A percentile compares a stretch with the other conserved stretches of the same genome.
Conservation (phyloP, 1,140 invertebrate genomes). For the Lordiphosa mommai region DNA sequence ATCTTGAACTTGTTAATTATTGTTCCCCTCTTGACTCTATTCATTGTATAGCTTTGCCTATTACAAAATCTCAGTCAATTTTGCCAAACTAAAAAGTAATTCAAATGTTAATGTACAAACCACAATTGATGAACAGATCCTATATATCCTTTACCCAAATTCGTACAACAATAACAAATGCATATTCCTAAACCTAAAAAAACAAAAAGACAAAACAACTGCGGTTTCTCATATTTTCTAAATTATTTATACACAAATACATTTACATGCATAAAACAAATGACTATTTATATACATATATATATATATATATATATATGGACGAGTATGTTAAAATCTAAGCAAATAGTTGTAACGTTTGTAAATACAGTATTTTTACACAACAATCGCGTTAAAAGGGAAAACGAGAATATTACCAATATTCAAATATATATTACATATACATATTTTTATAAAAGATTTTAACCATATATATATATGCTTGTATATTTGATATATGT, state of each 20-base stretch:
- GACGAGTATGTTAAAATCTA: conserved; percentile 48
- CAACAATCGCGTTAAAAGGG: conserved; percentile 34
- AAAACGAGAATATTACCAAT: conserved; percentile 42
- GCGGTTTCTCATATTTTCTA: conserved; percentile 76
- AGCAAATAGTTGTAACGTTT: conserved; percentile 68
- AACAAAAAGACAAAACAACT: conserved; percentile 64
- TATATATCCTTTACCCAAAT: conserved; percentile 63
- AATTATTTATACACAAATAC: conserved; percentile 58
- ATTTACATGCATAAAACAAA: conserved; percentile 47
- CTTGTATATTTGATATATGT: conserved; percentile 46
- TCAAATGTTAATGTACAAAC: neutral
- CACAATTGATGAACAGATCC: conserved; percentile 17
- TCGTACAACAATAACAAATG: conserved; percentile 63
- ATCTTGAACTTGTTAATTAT: conserved; percentile 24
- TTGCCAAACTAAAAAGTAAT: conserved; percentile 2
- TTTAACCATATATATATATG: conserved; percentile 44
- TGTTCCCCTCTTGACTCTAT: neutral
- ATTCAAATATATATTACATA: conserved; percentile 48
- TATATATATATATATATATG: no score
- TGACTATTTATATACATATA: conserved; percentile 75
- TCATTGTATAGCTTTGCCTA: conserved; percentile 35
- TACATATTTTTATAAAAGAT: conserved; percentile 69
- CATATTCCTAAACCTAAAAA: conserved; percentile 69
- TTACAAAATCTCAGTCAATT: conserved; percentile 23
- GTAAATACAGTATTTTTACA: conserved; percentile 77